Conservation (phyloP, 2,797 vertebrate genomes). For the Craterocephalus amniculus region DNA sequence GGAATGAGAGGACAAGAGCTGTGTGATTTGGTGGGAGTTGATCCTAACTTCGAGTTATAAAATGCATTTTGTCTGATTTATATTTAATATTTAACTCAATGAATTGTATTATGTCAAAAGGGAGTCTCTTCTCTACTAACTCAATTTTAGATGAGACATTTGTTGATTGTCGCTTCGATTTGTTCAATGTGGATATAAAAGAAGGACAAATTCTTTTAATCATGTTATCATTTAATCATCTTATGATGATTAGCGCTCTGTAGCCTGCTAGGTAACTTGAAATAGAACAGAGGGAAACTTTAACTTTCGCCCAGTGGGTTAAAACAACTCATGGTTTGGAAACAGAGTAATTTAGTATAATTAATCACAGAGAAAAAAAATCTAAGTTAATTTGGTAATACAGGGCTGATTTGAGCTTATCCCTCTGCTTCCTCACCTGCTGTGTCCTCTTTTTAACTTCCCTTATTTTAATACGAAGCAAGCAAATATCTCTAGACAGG, state of each 20-base stretch:
- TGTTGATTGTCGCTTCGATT: not conserved
- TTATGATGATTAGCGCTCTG: not conserved
- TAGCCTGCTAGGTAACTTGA: not conserved
- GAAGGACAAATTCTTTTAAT: not conserved
- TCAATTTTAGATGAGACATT: not conserved
- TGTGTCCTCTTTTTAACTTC: not conserved
- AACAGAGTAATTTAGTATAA: not conserved
- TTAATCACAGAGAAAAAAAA: constrained; percentile 11
- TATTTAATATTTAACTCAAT: not conserved
- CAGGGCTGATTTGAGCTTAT: not conserved
- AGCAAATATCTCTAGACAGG: constrained; percentile 15
- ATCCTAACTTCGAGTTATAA: not conserved
- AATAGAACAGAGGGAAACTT: constrained; percentile 6
- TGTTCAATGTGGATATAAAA: not conserved
- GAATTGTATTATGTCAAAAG: not conserved
- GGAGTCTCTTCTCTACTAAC: no score
- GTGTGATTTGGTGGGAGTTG: constrained; percentile 3
- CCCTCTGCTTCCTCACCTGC: not conserved
- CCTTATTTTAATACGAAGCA: constrained; percentile 10
- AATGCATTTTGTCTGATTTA: not conserved
- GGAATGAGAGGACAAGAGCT: not conserved
- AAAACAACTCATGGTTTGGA: not conserved
- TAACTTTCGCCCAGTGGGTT: constrained; percentile 1
- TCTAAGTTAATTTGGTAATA: not conserved
- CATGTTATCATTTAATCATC: not conserved